phyloP scores from a whole-genome alignment of 2,113 vertebrate genomes.

The Delphinus delphis region DNA sequence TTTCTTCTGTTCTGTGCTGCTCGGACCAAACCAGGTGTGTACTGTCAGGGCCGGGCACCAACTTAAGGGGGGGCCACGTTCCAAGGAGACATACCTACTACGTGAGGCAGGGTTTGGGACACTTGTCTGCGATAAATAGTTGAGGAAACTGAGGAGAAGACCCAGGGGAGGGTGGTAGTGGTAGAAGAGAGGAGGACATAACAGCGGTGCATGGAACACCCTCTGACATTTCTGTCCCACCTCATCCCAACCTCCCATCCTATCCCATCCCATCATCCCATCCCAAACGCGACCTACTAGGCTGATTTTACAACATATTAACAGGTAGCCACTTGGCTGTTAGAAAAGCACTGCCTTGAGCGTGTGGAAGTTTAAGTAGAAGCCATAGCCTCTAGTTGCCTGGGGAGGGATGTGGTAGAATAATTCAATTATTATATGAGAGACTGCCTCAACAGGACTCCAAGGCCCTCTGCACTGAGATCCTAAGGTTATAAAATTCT shows the following conservation, averaged over 20 bases:
- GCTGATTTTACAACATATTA: background rate
- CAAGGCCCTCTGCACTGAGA: background rate
- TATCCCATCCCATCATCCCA: background rate
- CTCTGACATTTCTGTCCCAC: background rate
- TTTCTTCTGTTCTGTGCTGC: background rate
- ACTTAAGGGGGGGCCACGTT: background rate
- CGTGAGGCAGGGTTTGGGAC: background rate
- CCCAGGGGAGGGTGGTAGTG: too few relatives aligned
- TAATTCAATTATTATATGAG: background rate
- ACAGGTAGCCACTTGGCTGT: background rate
- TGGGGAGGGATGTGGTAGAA: background rate
- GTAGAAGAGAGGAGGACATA: background rate
- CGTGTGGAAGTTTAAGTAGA: background rate
- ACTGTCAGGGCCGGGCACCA: background rate
- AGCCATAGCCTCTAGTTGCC: background rate
- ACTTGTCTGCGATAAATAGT: background rate
- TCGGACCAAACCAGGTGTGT: background rate
- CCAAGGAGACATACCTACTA: background rate
- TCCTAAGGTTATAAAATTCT: background rate
- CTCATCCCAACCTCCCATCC: too few relatives aligned
- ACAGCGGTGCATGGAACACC: accelerated
- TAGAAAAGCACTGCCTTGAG: background rate
- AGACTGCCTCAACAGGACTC: accelerated
- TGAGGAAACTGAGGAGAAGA: background rate
- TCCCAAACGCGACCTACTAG: background rate